phyloP scores from a whole-genome alignment of 2,888 invertebrate genomes.

The Syrphus vitripennis region DNA sequence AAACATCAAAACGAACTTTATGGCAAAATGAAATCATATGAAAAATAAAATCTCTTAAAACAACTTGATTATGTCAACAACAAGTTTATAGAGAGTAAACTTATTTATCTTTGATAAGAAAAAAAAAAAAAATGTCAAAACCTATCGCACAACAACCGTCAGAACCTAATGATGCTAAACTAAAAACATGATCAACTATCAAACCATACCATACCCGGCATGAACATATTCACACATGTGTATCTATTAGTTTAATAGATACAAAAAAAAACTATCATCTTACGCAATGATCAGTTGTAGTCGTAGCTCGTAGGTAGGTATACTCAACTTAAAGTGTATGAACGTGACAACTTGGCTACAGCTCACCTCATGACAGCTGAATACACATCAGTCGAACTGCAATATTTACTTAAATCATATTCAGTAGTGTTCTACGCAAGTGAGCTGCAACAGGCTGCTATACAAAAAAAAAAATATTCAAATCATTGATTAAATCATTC shows the following conservation, averaged over 20 bases:
- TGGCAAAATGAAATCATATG: background rate
- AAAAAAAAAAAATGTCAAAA: background rate
- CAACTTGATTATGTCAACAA: too few relatives aligned
- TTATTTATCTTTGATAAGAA: too few relatives aligned
- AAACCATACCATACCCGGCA: background rate
- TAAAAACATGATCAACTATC: constrained; percentile 2
- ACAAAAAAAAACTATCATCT: constrained; percentile 23
- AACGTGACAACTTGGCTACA: constrained; percentile 10
- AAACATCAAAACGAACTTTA: background rate
- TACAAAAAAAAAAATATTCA: too few relatives aligned
- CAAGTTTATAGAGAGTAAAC: too few relatives aligned
- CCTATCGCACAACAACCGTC: background rate
- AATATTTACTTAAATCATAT: background rate
- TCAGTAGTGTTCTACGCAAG: constrained; percentile 2
- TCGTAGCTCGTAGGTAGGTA: too few relatives aligned
- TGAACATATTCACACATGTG: background rate
- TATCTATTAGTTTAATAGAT: background rate
- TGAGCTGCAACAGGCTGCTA: constrained; percentile 1
- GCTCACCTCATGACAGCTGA: constrained; percentile 33
- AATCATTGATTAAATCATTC: constrained; percentile 54
- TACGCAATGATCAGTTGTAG: constrained; percentile 50
- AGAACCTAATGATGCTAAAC: constrained; percentile 9
- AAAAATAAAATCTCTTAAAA: background rate
- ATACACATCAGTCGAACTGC: background rate
- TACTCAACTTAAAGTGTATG: background rate